These are phyloP conservation scores for human DNA, from an alignment of 2,113 vertebrate genomes.

Conservation along the genomic window GRCh38 chr1:23296001-23296500, in stretches of 20 bases:
- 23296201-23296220: background rate
- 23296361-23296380: background rate
- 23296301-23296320: background rate
- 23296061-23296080: background rate
- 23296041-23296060: background rate
- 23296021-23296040: background rate
- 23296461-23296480: background rate
- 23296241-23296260: background rate
- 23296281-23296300: background rate
- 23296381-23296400: background rate
- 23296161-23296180: background rate
- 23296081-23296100: background rate
- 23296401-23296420: slow-evolving; percentile 26
- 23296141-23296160: background rate
- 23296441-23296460: background rate
- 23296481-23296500: background rate
- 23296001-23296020: background rate
- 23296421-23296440: background rate
- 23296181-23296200: background rate
- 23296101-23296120: background rate
- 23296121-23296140: background rate
- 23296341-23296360: background rate
- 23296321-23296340: background rate
- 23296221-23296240: slow-evolving; percentile 6
- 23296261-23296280: background rate